These are phyloP conservation scores for Adrianichthys oophorus DNA, from an alignment of 2,797 vertebrate genomes.

Conservation along the genomic window DNA sequence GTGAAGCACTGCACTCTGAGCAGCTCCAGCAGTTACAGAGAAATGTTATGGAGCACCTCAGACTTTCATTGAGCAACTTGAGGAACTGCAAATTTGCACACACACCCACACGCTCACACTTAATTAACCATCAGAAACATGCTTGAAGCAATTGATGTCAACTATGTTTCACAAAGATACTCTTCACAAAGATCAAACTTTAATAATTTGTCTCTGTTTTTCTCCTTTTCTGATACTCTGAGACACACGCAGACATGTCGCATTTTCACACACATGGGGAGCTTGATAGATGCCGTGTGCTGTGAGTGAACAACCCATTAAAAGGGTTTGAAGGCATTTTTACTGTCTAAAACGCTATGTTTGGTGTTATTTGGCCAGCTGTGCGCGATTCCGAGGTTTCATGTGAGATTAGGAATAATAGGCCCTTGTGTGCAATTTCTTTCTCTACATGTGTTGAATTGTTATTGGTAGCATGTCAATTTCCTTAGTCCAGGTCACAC, in stretches of 20 bases:
- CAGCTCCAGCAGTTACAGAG: conserved; percentile 1
- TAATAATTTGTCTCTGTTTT: background rate
- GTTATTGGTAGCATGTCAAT: conserved; percentile 12
- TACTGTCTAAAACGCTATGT: background rate
- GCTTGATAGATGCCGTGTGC: conserved; percentile 3
- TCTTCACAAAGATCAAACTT: conserved; percentile 4
- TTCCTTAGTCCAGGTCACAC: conserved; percentile 35
- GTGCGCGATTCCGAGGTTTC: background rate
- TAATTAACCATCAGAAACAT: conserved; percentile 18
- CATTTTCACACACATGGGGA: background rate
- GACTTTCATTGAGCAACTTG: conserved; percentile 4
- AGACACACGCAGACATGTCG: conserved; percentile 1
- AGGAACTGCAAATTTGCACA: background rate
- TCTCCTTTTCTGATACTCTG: background rate
- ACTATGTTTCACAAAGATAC: conserved; percentile 5
- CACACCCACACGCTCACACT: conserved; percentile 6
- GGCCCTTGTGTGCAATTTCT: background rate
- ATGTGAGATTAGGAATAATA: background rate
- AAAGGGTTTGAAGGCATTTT: conserved; percentile 5
- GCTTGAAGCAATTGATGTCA: conserved; percentile 29
- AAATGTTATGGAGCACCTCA: background rate
- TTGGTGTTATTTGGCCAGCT: background rate
- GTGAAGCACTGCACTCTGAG: conserved; percentile 21
- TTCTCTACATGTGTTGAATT: background rate
- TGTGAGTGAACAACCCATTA: conserved; percentile 1